Base-by-base conservation (phyloP, 2,113 vertebrate species). In the Eclectus roratus region DNA sequence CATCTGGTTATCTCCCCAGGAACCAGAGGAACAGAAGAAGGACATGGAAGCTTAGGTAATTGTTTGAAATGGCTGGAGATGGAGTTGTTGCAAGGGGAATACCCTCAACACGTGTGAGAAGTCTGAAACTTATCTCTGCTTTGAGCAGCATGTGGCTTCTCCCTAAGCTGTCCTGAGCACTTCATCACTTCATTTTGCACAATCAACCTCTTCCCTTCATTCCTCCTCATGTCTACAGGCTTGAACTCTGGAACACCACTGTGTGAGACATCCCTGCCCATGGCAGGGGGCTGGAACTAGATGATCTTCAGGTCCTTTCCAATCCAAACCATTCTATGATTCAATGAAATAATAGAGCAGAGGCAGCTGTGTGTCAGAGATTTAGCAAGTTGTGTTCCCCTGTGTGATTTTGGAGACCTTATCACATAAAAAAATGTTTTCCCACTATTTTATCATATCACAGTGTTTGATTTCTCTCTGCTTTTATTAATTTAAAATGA, bases 331-430 rank as follows among this genome's bases (percentile, higher is more conserved):
- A 19, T 19, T 31, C 52, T 55, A 31, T 31, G 52, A 19, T 31
- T 55, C 53, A 33, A 19, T 44, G 19, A 47, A 24, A 27, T 17
- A 44, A 41, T 0, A 43, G 74, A 85, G 13, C 16, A 33, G 41
- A 24, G 2, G 10, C 12, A 65, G 37, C 3, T 0, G 0, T 12
- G 12, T 19, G 11, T 29, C 6, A 2, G 24, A 37, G n/a, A 20
- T 27, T 33, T 27, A 39, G 29, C 18, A 8, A 77, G 9, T 31
- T 11, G 2, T 0, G 0, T 43, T 47, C 24, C 35, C 15, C 6
- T 0, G 0, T 11, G 33, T 17, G 50, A 3, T n/a, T 77, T 43
- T 61, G 21, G 35, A 65, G 19, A 37, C 12, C 16, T 71, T 44
- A 24, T 35, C 23, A 15, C 3, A 10, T 25, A 3, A 41, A 47